These are phyloP conservation scores for Siderastrea radians DNA, from an alignment of 92 coral and sea anemone genomes.

Conservation along the genomic window DNA sequence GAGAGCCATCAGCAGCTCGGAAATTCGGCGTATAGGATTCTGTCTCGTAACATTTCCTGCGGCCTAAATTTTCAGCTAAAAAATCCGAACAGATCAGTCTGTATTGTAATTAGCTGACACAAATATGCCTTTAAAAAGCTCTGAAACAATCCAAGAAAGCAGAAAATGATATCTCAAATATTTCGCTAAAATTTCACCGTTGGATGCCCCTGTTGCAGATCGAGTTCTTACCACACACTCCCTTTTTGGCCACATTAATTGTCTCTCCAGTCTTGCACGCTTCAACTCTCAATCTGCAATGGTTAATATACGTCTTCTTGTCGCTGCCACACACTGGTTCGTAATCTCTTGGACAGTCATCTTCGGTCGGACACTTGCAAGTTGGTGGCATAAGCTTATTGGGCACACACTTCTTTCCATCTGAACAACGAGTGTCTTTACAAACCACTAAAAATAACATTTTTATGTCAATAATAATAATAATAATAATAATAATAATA, in stretches of 20 bases:
- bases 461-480: background rate
- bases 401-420: constrained; percentile 78
- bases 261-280: constrained; percentile 71
- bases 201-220: background rate
- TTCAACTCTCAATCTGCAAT: constrained; percentile 79
- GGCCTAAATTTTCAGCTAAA: too few relatives aligned
- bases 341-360: constrained; percentile 85
- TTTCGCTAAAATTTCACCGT: too few relatives aligned
- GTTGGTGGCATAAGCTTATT: constrained; percentile 45
- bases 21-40: too few relatives aligned
- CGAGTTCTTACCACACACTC: constrained; percentile 85
- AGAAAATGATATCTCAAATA: too few relatives aligned
- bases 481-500: too few relatives aligned
- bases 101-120: too few relatives aligned
- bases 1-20: too few relatives aligned
- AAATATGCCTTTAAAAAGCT: too few relatives aligned
- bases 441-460: constrained; percentile 54
- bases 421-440: constrained; percentile 57
- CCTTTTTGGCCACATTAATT: constrained; percentile 60
- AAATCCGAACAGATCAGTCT: too few relatives aligned
- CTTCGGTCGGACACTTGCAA: constrained; percentile 83
- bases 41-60: too few relatives aligned
- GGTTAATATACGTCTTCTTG: constrained; percentile 68
- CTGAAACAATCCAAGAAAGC: too few relatives aligned
- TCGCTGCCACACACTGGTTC: constrained; percentile 88